Evolutionary conservation across 1,140 invertebrate genomes (phyloP), one percentile per base, ranked within the genome.

Genomic region (Drosophila santomea): DNA sequence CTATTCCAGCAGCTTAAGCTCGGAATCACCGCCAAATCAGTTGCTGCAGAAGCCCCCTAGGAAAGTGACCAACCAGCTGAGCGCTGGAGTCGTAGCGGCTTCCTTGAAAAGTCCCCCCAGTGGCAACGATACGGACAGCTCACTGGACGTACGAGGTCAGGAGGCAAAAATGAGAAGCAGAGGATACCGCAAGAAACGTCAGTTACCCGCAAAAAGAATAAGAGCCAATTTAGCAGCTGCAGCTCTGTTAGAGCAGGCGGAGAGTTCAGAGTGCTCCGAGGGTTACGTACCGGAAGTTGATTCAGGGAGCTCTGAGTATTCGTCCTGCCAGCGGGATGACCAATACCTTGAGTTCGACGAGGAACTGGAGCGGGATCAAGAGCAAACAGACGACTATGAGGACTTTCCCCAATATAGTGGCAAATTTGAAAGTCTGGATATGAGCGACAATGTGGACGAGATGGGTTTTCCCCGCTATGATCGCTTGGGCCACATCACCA

Each of bases 111-210:
- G 94, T 92, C 95, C 95, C 20, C 95, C 95, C 0, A 95, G 95
- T 85, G 95, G 95, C 41, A 95, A 95, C 71, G 95, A 95, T 61
- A 95, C 95, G 2, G 95, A 95, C 66, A 95, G 95, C 78, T 95
- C 95, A 4, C 90, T 95, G 51, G 95, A 95, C 92, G 94, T 93
- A 64, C 93, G 68, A 57, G 94, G 93, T 76, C 93, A 93, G 92
- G 95, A 94, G 93, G 94, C 92, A 17, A 94, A 94, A 23, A 93
- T 94, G 58, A 92, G 93, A 72, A 95, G 93, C 84, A 93, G 94
- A 36, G 95, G 94, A 8, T 95, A 95, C 81, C 93, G 95, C 69
- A 93, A 95, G 44, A 94, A 95, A 68, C 93, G 95, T 39, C 94
- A 95, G 82, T 89, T 95, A 17, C 83, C 92, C 0, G 93, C 93